phyloP scores from a whole-genome alignment of 2,113 vertebrate species.

The Athene noctua region DNA sequence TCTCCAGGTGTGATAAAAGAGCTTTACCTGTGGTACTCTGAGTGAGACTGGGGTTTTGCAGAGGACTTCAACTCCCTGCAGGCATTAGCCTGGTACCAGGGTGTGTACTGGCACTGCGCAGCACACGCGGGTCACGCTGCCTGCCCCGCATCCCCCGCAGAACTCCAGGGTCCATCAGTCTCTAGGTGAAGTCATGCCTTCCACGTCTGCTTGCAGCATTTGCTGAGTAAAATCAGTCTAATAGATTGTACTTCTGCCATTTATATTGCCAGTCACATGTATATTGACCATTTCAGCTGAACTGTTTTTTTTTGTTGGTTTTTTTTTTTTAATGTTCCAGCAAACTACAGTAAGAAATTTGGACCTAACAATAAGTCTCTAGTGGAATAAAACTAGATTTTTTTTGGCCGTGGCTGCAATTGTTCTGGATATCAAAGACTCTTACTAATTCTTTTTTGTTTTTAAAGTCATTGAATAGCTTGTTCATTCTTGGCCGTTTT shows the following conservation, averaged over 20 bases:
- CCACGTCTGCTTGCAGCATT: background rate
- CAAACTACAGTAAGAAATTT: background rate
- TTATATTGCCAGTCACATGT: background rate
- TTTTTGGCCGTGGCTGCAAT: background rate
- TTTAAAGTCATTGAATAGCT: background rate
- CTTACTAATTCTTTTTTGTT: background rate
- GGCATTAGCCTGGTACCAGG: background rate
- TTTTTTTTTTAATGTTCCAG: background rate
- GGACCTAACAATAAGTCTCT: background rate
- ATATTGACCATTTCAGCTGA: background rate
- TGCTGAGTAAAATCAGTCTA: background rate
- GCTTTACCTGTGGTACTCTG: background rate
- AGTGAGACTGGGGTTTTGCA: background rate
- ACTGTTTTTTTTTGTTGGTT: background rate
- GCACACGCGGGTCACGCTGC: fast-evolving
- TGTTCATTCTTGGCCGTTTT: background rate
- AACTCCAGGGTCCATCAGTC: background rate
- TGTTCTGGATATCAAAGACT: background rate
- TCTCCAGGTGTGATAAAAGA: background rate
- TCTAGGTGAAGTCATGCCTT: background rate
- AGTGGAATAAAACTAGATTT: background rate
- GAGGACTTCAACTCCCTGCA: background rate
- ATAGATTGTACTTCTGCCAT: background rate
- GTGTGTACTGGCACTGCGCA: fast-evolving
- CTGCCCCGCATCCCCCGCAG: background rate